Evolutionary conservation across 2,888 invertebrate genomes (phyloP).

Genomic region (Dolichomitus sp.): DNA sequence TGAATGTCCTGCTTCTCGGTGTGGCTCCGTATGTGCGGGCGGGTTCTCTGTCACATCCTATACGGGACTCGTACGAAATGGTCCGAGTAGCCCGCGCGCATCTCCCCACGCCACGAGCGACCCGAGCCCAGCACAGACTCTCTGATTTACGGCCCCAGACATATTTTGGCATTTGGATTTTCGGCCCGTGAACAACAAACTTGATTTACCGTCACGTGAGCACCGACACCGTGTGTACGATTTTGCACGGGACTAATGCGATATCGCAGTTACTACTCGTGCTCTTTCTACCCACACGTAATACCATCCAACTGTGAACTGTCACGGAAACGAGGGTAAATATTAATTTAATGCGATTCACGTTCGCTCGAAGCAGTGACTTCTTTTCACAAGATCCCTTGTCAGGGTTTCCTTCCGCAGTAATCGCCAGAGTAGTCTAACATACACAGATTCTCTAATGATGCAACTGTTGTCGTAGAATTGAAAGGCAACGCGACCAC

Average conservation of each 20-base stretch:
- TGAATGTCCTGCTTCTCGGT: constrained; percentile 75
- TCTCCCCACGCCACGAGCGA: constrained; percentile 29
- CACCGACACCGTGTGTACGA: constrained; percentile 44
- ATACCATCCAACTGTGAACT: constrained; percentile 3
- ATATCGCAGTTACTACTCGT: constrained; percentile 43
- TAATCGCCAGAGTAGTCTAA: background rate
- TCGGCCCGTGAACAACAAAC: constrained; percentile 65
- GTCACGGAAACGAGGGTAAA: constrained; percentile 17
- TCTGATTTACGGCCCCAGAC: constrained; percentile 75
- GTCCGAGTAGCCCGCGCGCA: constrained; percentile 21
- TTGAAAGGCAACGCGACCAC: background rate
- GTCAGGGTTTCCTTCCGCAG: background rate
- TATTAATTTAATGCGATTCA: background rate
- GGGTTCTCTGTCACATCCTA: constrained; percentile 32
- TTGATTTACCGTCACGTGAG: constrained; percentile 74
- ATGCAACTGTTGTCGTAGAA: constrained; percentile 8
- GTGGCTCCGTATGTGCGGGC: constrained; percentile 20
- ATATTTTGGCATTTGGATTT: constrained; percentile 77
- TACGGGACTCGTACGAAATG: constrained; percentile 63
- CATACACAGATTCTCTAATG: background rate
- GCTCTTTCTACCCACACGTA: background rate
- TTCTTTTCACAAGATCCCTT: background rate
- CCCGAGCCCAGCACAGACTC: constrained; percentile 48
- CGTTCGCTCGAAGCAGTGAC: background rate
- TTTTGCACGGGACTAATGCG: constrained; percentile 54